Conservation (phyloP, 1,140 invertebrate species). For the Phocides pigmalion region DNA sequence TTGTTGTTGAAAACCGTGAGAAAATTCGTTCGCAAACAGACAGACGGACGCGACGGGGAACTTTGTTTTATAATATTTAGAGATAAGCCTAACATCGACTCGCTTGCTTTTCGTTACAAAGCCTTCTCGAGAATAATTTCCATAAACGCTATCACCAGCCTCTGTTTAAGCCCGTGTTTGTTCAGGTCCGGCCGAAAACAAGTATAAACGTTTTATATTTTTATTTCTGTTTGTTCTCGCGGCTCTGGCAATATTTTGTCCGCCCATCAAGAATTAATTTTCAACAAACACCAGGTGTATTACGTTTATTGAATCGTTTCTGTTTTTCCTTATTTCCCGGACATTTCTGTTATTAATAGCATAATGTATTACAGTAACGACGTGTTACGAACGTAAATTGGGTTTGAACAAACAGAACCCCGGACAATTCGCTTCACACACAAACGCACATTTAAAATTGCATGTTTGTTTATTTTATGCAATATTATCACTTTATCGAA, state of each 20-base stretch:
- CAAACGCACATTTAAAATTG: neutral
- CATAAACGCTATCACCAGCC: conserved; percentile 4
- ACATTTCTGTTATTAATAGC: conserved; percentile 23
- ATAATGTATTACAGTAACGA: conserved; percentile 14
- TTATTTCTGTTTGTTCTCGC: conserved; percentile 5
- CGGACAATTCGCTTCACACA: neutral
- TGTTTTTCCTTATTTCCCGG: conserved; percentile 2
- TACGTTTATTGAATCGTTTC: conserved; percentile 19
- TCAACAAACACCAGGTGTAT: conserved; percentile 14
- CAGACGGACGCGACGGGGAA: too few species aligned
- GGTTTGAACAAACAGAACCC: neutral
- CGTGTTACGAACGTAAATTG: neutral
- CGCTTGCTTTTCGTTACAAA: too few species aligned
- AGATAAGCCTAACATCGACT: too few species aligned
- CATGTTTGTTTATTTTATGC: neutral
- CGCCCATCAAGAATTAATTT: conserved; percentile 27
- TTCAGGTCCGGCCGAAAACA: conserved; percentile 7
- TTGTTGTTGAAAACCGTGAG: too few species aligned
- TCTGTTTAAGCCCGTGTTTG: conserved; percentile 12
- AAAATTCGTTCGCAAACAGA: too few species aligned
- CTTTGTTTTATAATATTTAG: too few species aligned
- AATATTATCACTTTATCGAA: too few species aligned
- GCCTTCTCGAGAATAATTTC: neutral
- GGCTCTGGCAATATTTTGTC: conserved; percentile 21
- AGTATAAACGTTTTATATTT: conserved; percentile 15